Percentiles rank a stretch among this genome's conserved stretches.
These are phyloP conservation scores for Drosophila saltans DNA, from an alignment of 1,140 invertebrate species.

Conservation along the genomic window DNA sequence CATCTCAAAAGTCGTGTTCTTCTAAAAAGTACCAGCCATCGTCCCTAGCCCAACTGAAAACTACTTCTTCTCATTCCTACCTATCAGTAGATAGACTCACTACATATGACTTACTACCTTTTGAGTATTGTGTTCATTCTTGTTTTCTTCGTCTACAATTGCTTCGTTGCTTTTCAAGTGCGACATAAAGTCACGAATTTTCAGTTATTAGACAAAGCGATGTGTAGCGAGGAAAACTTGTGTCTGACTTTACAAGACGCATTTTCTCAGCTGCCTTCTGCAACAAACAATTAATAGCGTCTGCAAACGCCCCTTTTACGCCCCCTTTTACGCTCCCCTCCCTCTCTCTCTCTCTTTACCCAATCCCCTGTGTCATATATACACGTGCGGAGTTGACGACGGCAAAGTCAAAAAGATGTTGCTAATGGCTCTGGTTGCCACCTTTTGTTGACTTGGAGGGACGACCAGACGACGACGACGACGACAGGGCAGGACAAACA, in stretches of 20 bases:
- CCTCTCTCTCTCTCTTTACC: not conserved
- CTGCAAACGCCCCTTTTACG: conserved; percentile 37
- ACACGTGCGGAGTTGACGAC: conserved; percentile 48
- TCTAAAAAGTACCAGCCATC: not conserved
- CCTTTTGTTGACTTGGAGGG: conserved; percentile 58
- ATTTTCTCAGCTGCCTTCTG: conserved; percentile 32
- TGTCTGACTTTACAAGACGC: conserved; percentile 38
- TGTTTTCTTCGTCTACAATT: conserved; percentile 22
- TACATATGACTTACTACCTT: conserved; percentile 31
- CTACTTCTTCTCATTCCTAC: not conserved
- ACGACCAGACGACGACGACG: conserved; percentile 29
- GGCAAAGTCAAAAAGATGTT: conserved; percentile 64
- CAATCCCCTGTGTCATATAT: conserved; percentile 18
- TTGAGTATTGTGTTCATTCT: conserved; percentile 53
- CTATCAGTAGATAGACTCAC: conserved; percentile 34
- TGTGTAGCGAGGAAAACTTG: conserved; percentile 53
- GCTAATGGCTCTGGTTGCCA: conserved; percentile 67
- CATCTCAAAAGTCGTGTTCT: conserved; percentile 66
- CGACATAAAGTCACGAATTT: conserved; percentile 80
- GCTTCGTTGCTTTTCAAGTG: conserved; percentile 56
- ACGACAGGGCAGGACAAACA: conserved; percentile 50
- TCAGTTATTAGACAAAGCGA: conserved; percentile 68
- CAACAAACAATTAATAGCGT: conserved; percentile 79
- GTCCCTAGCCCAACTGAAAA: conserved; percentile 15
- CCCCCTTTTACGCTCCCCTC: not conserved